Evolutionary conservation across 2,797 vertebrate genomes (phyloP), one percentile per base, ranked within the genome.

Genomic region (Philypnodon macrostomus): DNA sequence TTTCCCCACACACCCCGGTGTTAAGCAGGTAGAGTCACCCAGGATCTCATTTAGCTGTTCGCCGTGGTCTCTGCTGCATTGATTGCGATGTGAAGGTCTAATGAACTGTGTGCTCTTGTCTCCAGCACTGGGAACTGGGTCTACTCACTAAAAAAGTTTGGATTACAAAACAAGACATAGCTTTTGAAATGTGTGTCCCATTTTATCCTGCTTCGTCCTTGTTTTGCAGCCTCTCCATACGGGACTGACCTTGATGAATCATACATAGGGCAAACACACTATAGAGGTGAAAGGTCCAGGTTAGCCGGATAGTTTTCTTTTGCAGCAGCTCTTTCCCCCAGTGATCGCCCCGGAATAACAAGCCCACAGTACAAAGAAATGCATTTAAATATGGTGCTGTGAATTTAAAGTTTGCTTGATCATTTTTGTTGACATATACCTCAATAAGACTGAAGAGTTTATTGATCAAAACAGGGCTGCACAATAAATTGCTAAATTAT

Each of bases 11-110:
- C 47, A 35, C 63, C 44, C 34, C 46, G 17, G 40, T 49, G 46
- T 68, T 85, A 63, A 81, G 77, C 75, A 84, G 80, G 61, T 67
- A 60, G 79, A 88, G 71, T 85, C 85, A 85, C 84, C 76, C 61
- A 74, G 77, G 86, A 89, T 77, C 80, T 85, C 67, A 86, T 89
- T 89, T 89, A 81, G 73, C 70, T 75, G 84, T 77, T 77, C 68
- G 59, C 71, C 7, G 56, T 31, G 47, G 73, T 78, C 76, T 83
- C 71, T 44, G 52, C 68, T 67, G 74, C 83, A 89, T 84, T 88
- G 85, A 90, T 88, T 87, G 77, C 70, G 63, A 33, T 70, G 79
- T 71, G 73, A 80, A 74, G 63, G 69, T 76, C 70, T 87, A 87
- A 89, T 85, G 83, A 89, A 88, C 82, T 79, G 63, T 62, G 60